Percentiles rank a stretch among this genome's conserved stretches.
phyloP scores from a whole-genome alignment of 1,140 invertebrate species.

The Varroa destructor region DNA sequence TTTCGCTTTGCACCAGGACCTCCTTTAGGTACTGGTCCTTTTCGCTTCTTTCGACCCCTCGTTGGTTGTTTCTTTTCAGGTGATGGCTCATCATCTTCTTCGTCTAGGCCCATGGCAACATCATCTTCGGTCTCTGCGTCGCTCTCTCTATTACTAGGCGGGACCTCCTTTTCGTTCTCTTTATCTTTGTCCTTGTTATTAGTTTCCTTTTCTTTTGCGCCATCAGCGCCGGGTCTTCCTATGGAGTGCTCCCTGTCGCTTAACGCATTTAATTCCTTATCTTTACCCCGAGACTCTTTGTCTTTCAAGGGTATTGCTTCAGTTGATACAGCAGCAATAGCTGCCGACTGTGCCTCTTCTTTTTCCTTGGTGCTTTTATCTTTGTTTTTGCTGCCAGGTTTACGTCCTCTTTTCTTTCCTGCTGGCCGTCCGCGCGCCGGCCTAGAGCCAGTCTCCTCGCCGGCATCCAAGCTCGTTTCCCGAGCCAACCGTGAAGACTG shows the following conservation, averaged over 20 bases:
- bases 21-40: not conserved
- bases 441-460: constrained; percentile 21
- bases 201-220: too few relatives aligned
- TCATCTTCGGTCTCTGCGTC: constrained; percentile 16
- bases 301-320: too few relatives aligned
- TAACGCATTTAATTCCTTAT: too few relatives aligned
- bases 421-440: constrained; percentile 9
- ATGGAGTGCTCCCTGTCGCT: too few relatives aligned
- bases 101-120: not conserved
- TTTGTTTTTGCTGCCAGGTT: not conserved
- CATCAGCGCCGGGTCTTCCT: too few relatives aligned
- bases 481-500: constrained; percentile 26
- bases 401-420: not conserved
- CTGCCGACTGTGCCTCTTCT: not conserved
- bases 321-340: too few relatives aligned
- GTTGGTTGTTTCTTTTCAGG: constrained; percentile 3
- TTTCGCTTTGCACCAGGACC: not conserved
- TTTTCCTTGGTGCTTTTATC: constrained; percentile 9
- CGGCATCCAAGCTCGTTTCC: constrained; percentile 2
- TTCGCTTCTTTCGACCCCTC: not conserved
- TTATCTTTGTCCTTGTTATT: constrained; percentile 10
- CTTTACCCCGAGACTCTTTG: too few relatives aligned
- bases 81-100: not conserved
- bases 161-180: too few relatives aligned
- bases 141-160: too few relatives aligned